phyloP scores from a whole-genome alignment of 2,888 invertebrate species.

The Chrysolina haemoptera region DNA sequence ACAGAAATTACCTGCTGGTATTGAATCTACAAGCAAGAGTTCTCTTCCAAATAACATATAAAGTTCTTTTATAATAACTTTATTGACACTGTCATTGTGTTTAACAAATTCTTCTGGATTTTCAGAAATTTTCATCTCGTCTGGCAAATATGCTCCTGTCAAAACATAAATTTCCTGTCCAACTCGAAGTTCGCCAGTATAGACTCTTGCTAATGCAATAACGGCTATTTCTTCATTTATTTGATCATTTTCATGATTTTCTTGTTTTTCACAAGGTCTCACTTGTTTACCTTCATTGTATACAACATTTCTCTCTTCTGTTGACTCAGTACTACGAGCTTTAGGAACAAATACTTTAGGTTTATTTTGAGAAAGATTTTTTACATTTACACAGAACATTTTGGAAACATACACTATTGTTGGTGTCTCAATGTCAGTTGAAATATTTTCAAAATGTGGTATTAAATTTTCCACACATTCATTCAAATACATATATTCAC shows the following conservation, averaged over 20 bases:
- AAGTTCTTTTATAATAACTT: slow-evolving; percentile 78
- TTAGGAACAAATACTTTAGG: slow-evolving; percentile 81
- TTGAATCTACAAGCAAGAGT: slow-evolving; percentile 82
- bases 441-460: slow-evolving; percentile 56
- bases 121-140: slow-evolving; percentile 45
- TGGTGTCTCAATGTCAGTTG: slow-evolving; percentile 73
- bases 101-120: slow-evolving; percentile 45
- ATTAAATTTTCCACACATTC: slow-evolving; percentile 76
- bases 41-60: slow-evolving; percentile 96
- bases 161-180: slow-evolving; percentile 88
- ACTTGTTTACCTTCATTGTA: slow-evolving; percentile 24
- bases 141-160: slow-evolving; percentile 91
- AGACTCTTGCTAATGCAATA: slow-evolving; percentile 93
- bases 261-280: slow-evolving; percentile 57
- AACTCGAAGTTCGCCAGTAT: slow-evolving; percentile 85
- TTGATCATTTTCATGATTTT: slow-evolving; percentile 56
- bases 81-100: slow-evolving; percentile 70
- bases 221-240: slow-evolving; percentile 74
- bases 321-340: slow-evolving; percentile 59
- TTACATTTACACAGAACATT: slow-evolving; percentile 89
- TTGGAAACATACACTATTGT: slow-evolving; percentile 86
- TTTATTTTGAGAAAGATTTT: slow-evolving; percentile 84
- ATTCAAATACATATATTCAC: slow-evolving; percentile 78
- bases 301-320: slow-evolving; percentile 24
- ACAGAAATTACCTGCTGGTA: slow-evolving; percentile 92